Evolutionary conservation across 2,888 invertebrate genomes (phyloP), one percentile per base, ranked within the genome.

Genomic region (Clostera curtula): DNA sequence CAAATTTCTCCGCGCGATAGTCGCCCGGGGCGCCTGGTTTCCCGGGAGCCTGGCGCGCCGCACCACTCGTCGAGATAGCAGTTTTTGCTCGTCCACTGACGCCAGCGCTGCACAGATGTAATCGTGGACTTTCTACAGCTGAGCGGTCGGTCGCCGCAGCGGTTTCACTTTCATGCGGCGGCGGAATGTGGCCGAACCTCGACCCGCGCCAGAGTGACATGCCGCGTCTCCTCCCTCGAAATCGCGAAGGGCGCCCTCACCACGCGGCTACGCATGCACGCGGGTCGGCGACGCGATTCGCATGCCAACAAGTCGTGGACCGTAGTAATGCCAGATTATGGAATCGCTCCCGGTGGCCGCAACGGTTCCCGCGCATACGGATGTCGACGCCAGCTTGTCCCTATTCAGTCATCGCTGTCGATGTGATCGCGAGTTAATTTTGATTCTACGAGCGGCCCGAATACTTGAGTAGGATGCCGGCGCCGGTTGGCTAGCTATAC

Each of bases 41-140:
- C 76, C 77, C 75, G 74, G 77, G 76, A 70, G 67, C 60, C 34
- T 34, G 55, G 50, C 43, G 56, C 48, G 52, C n/a, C n/a, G n/a
- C n/a, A n/a, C n/a, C n/a, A 59, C 54, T 50, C 51, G 54, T 43
- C 49, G 65, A 58, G 73, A 76, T 70, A 70, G 70, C 69, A 71
- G 72, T 74, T 75, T 77, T 79, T 76, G 67, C 70, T 66, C 68
- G 74, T 64, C 69, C 69, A 66, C 60, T 64, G 64, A 52, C 65
- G 61, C 46, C 50, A 49, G 60, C 57, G 49, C 60, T 53, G 58
- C 49, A 56, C 62, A 70, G 72, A 74, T 77, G 68, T 74, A 77
- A 74, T 79, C 75, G 71, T 69, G 73, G 76, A 82, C 82, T 83
- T 83, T 83, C 80, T 82, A 82, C 76, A 67, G 77, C 68, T 72